Evolutionary conservation across 2,113 vertebrate species (phyloP).

Genomic region (Amphiprion ocellaris): DNA sequence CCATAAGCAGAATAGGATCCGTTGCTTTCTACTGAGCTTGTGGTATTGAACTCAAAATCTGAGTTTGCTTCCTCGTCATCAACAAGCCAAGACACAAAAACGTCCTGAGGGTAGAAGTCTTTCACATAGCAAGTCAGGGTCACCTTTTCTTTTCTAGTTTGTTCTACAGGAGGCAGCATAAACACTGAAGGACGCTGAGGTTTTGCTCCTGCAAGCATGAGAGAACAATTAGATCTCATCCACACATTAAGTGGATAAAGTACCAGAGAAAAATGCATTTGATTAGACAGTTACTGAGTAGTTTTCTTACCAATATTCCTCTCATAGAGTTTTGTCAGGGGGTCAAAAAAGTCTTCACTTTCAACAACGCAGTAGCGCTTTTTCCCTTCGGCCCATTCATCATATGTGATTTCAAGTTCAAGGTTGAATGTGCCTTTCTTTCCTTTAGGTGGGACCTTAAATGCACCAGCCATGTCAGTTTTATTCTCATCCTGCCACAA

Average conservation of each 20-base stretch:
- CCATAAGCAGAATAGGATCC: constrained; percentile 74
- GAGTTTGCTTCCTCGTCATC: constrained; percentile 57
- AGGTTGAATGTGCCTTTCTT: fast-evolving
- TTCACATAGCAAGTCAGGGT: constrained; percentile 86
- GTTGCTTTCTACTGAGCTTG: constrained; percentile 46
- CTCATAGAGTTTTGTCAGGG: fast-evolving
- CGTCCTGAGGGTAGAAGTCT: constrained; percentile 81
- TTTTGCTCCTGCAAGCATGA: constrained; percentile 60
- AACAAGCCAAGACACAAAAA: constrained; percentile 82
- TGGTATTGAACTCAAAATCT: constrained; percentile 44
- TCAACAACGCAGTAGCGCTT: constrained; percentile 49
- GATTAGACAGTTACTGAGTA: background rate
- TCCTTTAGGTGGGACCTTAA: fast-evolving
- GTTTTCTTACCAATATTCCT: constrained; percentile 72
- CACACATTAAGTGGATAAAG: background rate
- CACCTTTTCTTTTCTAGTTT: constrained; percentile 28
- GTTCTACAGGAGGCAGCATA: constrained; percentile 78
- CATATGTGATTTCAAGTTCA: constrained; percentile 22
- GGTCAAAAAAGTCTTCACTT: fast-evolving
- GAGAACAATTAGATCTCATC: constrained; percentile 62
- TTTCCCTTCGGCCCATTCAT: constrained; percentile 70
- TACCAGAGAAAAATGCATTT: background rate
- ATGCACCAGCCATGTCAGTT: fast-evolving
- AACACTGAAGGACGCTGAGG: constrained; percentile 69
- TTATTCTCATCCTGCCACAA: background rate